Evolutionary conservation across 2,888 invertebrate genomes (phyloP), one percentile per base, ranked within the genome.

Genomic region (Apodemia mormo): DNA sequence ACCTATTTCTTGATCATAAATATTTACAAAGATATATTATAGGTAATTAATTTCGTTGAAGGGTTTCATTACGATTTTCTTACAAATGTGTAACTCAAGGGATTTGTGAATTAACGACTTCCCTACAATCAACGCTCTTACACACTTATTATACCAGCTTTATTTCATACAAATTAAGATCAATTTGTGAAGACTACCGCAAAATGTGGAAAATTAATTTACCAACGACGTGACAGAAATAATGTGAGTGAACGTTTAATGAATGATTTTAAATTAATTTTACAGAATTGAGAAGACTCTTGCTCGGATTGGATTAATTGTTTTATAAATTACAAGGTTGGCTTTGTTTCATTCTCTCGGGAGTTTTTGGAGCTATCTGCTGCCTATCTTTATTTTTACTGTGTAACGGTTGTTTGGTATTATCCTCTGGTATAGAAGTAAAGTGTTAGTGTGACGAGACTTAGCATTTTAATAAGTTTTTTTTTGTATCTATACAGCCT

Each of bases 131-230:
- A 64, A 64, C 37, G 61, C 14, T 61, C 87, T 89, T 87, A 88
- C 85, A 88, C 80, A 83, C 85, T 90, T 84, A 89, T 82, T 84
- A 89, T 90, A 88, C 89, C 83, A 82, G 85, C 83, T 85, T 87
- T 89, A 90, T 90, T 89, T 87, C 85, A 80, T 85, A 86, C 86
- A 85, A 90, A 91, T 92, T 90, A 90, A 90, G 86, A 88, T 83
- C 89, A 90, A 90, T 91, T 92, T 90, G 89, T 84, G 83, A 82
- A 86, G 89, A 88, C 88, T 87, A 84, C 84, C 79, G 77, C 81
- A 81, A 85, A 85, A 87, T 86, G 89, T 86, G 87, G 81, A 85
- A 89, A 88, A 89, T 89, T 85, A 88, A 90, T 90, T 87, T 86
- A 86, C 82, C 83, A 84, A 84, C 82, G 80, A 82, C 82, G 82